Evolutionary conservation across 2,888 invertebrate species (phyloP).

Genomic region (Tinea semifulvella): DNA sequence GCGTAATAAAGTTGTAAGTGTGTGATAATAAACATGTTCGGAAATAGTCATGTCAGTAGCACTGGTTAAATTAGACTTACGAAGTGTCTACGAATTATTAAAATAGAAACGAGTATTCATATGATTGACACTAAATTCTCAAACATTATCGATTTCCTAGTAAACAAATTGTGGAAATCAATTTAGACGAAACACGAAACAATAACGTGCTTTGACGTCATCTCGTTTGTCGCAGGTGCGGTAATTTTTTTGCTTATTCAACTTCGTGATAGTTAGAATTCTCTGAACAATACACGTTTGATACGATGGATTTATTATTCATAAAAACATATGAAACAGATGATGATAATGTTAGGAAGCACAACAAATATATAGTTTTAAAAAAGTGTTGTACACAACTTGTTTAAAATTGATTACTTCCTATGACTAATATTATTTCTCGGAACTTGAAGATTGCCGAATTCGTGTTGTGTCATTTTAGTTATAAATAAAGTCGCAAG

Average conservation of each 20-base stretch:
- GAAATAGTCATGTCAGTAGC: background rate
- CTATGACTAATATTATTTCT: slow-evolving; percentile 40
- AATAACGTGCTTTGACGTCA: slow-evolving; percentile 5
- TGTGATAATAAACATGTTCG: background rate
- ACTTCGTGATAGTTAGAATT: too few relatives aligned
- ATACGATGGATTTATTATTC: too few relatives aligned
- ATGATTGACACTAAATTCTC: too few relatives aligned
- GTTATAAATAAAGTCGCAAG: background rate
- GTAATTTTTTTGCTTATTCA: background rate
- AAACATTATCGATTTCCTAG: too few relatives aligned
- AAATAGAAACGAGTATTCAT: too few relatives aligned
- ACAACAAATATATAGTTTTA: too few relatives aligned
- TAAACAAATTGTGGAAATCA: background rate
- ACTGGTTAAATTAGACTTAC: background rate
- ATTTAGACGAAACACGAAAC: background rate
- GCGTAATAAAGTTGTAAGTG: slow-evolving; percentile 6
- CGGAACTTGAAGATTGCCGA: slow-evolving; percentile 22
- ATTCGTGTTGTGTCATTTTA: slow-evolving; percentile 6
- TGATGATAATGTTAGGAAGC: too few relatives aligned
- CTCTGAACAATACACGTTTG: too few relatives aligned
- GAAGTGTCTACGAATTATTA: too few relatives aligned
- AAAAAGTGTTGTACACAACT: too few relatives aligned
- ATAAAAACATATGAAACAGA: too few relatives aligned
- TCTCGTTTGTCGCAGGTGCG: background rate
- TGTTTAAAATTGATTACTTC: slow-evolving; percentile 33